Conservation (phyloP, 2,888 invertebrate genomes). For the Amphipyra tragopoginis region DNA sequence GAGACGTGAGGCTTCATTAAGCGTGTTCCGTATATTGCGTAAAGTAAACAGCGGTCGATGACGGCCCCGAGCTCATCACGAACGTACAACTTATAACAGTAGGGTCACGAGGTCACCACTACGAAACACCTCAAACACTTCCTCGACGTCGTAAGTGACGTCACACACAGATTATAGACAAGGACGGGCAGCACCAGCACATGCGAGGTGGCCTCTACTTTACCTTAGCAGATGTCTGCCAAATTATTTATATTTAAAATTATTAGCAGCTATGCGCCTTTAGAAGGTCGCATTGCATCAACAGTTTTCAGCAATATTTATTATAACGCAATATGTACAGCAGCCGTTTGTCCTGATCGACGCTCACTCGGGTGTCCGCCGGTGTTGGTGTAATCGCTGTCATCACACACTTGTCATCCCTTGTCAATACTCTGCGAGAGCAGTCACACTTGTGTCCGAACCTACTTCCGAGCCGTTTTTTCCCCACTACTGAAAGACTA, state of each 20-base stretch:
- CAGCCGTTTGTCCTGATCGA: not conserved
- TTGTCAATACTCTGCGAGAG: too few relatives aligned
- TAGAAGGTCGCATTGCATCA: constrained; percentile 35
- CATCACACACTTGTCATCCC: too few relatives aligned
- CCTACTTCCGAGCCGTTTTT: too few relatives aligned
- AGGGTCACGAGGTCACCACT: constrained; percentile 23
- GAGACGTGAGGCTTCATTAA: not conserved
- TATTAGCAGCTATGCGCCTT: too few relatives aligned
- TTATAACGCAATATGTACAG: constrained; percentile 17
- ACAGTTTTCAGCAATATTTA: constrained; percentile 24
- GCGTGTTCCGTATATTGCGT: constrained; percentile 41
- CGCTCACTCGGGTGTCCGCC: too few relatives aligned
- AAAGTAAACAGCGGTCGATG: not conserved
- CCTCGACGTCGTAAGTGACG: constrained; percentile 10
- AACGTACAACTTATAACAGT: constrained; percentile 5
- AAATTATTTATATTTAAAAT: too few relatives aligned
- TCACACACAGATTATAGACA: too few relatives aligned
- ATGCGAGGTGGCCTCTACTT: not conserved
- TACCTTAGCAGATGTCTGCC: too few relatives aligned
- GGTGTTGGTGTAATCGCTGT: too few relatives aligned
- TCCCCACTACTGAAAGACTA: too few relatives aligned
- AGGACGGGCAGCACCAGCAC: too few relatives aligned
- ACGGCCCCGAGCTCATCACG: constrained; percentile 23
- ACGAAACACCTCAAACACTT: not conserved
- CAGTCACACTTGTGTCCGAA: too few relatives aligned